Evolutionary conservation across 2,888 invertebrate species (phyloP).

Genomic region (Galeopsomyia nigrocyanea): DNA sequence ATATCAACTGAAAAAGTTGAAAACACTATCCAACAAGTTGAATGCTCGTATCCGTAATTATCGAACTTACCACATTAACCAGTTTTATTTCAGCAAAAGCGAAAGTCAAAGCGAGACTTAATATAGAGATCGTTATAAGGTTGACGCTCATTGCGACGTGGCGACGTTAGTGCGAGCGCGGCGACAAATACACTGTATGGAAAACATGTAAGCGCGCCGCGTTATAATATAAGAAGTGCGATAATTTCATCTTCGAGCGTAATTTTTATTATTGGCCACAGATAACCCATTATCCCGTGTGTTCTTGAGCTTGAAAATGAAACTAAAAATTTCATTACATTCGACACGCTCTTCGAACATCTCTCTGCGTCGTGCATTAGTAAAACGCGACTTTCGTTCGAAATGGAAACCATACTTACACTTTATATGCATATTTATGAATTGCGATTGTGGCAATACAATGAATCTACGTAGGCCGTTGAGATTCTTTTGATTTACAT

Average conservation of each 20-base stretch:
- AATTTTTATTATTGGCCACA: too few relatives aligned
- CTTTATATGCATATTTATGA: too few relatives aligned
- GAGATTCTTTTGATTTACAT: too few relatives aligned
- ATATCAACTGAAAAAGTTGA: too few relatives aligned
- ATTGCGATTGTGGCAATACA: too few relatives aligned
- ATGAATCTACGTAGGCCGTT: too few relatives aligned
- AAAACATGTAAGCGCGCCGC: neutral
- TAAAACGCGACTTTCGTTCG: too few relatives aligned
- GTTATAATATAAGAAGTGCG: slow-evolving; percentile 5
- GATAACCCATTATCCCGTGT: too few relatives aligned
- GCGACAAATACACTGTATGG: neutral
- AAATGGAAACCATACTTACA: too few relatives aligned
- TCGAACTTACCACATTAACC: slow-evolving; percentile 38
- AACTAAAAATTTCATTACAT: too few relatives aligned
- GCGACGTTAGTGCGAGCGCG: neutral
- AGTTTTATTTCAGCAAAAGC: slow-evolving; percentile 25
- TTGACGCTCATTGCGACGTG: slow-evolving; percentile 6
- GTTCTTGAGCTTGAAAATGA: too few relatives aligned
- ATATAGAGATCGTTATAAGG: neutral
- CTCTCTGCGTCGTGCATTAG: neutral
- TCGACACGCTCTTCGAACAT: neutral
- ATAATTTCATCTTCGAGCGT: neutral
- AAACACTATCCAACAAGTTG: too few relatives aligned
- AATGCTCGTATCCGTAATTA: neutral
- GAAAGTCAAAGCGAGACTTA: neutral